Conservation (phyloP, 1,140 invertebrate species). For the Saccostrea cuccullata region DNA sequence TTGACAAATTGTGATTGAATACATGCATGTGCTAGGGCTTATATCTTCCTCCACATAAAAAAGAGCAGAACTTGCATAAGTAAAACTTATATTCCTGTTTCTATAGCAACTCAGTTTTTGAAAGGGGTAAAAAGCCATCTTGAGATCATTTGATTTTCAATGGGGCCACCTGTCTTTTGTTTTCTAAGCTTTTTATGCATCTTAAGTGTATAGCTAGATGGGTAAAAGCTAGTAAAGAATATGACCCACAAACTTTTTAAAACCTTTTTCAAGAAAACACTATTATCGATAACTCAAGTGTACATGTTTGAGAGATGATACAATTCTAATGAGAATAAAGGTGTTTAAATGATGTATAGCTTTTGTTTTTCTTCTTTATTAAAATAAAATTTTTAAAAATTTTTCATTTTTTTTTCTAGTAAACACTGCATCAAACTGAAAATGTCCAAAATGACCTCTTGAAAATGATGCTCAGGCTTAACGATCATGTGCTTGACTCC, state of each 20-base stretch:
- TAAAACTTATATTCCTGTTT: slow-evolving; percentile 2
- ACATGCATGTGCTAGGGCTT: slow-evolving; percentile 7
- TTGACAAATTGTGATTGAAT: slow-evolving; percentile 34
- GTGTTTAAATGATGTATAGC: no score
- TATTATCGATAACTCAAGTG: no score
- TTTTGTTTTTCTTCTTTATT: no score
- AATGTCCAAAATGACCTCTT: no score
- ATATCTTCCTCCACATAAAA: background rate
- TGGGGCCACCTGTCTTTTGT: slow-evolving; percentile 1
- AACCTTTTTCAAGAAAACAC: background rate
- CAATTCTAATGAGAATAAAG: no score
- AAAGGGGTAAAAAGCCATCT: background rate
- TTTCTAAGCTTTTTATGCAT: background rate
- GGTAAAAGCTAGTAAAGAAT: background rate
- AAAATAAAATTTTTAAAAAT: no score
- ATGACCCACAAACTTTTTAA: background rate
- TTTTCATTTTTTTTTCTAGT: no score
- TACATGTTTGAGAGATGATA: no score
- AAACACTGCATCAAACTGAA: no score
- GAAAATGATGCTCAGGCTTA: background rate
- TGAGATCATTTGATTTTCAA: background rate
- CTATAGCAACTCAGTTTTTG: slow-evolving; percentile 18
- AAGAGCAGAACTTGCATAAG: slow-evolving; percentile 4
- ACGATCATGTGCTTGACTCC: background rate
- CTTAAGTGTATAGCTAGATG: slow-evolving; percentile 20